Evolutionary conservation across 1,140 invertebrate genomes (phyloP), one percentile per base, ranked within the genome.

Genomic region (Bombyx mandarina): DNA sequence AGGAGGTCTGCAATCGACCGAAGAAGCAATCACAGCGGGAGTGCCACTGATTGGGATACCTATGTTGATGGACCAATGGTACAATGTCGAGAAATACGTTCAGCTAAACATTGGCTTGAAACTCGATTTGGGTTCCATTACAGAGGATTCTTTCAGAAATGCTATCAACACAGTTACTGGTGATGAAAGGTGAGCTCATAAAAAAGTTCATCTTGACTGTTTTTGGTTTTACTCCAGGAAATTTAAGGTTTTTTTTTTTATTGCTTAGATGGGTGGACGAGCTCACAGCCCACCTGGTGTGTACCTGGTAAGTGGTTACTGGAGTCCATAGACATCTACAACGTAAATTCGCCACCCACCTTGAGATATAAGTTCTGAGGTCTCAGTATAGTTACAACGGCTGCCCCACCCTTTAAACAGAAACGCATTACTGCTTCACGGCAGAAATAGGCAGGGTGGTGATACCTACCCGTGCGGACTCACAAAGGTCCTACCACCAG

Each of bases 1-100:
- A 65, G 91, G 91, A 55, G 91, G 91, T 12, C 75, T 88, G 47
- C 86, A 90, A 52, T 91, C 91, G 12, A 79, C 88, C 10, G 88
- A 89, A 52, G 91, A 92, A 68, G 88, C 90, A 0, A 79, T 91
- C 6, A 82, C 86, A 56, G 74, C 83, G 59, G 88, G 85, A 8
- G 88, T 91, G 4, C 91, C 91, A 1, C 54, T 92, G 8, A 61
- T 93, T 3, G 85, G 79, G 1, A 74, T 86, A 47, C 79, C 81
- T 2, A 72, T 81, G 43, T 50, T 76, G 1, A 69, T 42, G 6
- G 81, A 82, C 53, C 82, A 85, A 54, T 63, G 62, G 46, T 60
- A 64, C 8, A 88, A 88, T 64, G 71, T 64, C 3, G 64, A 71
- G 1, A 65, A 65, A 53, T 69, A 66, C 18, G 60, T 61, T 1